Evolutionary conservation across 2,113 vertebrate species (phyloP), one percentile per base, ranked within the genome.

Genomic region (Sapajus apella): DNA sequence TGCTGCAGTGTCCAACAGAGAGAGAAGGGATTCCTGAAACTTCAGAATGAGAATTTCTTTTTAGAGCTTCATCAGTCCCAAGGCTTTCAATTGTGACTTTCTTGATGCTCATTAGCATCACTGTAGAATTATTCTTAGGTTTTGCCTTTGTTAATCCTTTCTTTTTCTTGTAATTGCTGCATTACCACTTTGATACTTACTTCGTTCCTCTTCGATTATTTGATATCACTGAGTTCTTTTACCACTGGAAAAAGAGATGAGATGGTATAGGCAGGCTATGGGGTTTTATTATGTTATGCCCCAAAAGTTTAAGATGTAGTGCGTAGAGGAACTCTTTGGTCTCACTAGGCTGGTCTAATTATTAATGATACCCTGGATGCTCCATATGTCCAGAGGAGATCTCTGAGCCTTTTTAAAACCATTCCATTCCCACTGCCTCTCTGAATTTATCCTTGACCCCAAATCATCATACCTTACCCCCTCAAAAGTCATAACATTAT

Each of bases 171-270:
- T 90, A 91, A 93, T 89, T 90, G 32, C n/a, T 93, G 32, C 43
- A 70, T 70, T 91, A 76, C 47, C 37, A 88, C 75, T 94, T 94
- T 89, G 61, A 95, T 70, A 82, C 23, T 96, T 95, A 87, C 86
- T 94, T 96, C 91, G 50, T 96, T 97, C 70, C 77, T 96, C 35
- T 87, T 55, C 40, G 84, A 80, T 94, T 89, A 35, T 94, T 92
- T 91, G 32, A 79, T 95, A 96, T 92, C 77, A 95, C 11, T 87
- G 90, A 92, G 40, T 92, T 96, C 30, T 96, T 96, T 95, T 64
- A 90, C 68, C 47, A 61, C n/a, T 89, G 14, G 61, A 77, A 97
- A 95, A 93, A 97, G 61, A 77, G 35, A 96, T 82, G 81, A 90
- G 27, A 52, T 52, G 52, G 37, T 86, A 23, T 43, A 79, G 83